A percentile compares a stretch with the other conserved stretches of the same genome.
phyloP scores from a whole-genome alignment of 2,888 invertebrate genomes.

The Bellardia pandia region DNA sequence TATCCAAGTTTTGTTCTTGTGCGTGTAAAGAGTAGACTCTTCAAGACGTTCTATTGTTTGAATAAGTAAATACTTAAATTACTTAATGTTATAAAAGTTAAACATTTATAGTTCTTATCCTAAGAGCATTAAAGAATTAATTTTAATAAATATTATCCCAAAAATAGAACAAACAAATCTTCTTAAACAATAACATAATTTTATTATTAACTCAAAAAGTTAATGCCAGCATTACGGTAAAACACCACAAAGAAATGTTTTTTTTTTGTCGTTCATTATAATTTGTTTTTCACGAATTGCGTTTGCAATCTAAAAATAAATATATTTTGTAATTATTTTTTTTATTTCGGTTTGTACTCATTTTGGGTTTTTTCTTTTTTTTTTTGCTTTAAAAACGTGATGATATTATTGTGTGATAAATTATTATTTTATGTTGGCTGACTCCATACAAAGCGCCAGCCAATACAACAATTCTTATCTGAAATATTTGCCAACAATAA shows the following conservation, averaged over 20 bases:
- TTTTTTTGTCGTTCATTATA: neutral
- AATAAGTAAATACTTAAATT: no score
- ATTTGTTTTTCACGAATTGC: slow-evolving; percentile 23
- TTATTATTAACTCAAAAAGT: no score
- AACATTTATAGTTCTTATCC: neutral
- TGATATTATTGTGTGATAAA: slow-evolving; percentile 22
- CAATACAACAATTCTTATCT: slow-evolving; percentile 27
- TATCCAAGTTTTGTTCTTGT: no score
- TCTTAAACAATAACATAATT: no score
- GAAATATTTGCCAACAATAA: neutral
- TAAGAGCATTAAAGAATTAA: no score
- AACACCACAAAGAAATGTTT: slow-evolving; percentile 5
- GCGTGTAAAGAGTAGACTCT: no score
- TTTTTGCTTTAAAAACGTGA: slow-evolving; percentile 31
- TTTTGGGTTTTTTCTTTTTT: neutral
- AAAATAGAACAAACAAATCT: no score
- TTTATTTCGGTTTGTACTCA: neutral
- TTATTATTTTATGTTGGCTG: slow-evolving; percentile 4
- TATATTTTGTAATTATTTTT: slow-evolving; percentile 26
- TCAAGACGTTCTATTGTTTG: no score
- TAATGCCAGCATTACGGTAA: neutral
- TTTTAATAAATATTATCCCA: no score
- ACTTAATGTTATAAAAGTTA: no score
- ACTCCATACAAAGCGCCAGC: slow-evolving; percentile 24
- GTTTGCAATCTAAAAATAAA: slow-evolving; percentile 25